A percentile compares a stretch with the other conserved stretches of the same genome.
Conservation (phyloP, 2,888 invertebrate species). For the Fragum sueziense region DNA sequence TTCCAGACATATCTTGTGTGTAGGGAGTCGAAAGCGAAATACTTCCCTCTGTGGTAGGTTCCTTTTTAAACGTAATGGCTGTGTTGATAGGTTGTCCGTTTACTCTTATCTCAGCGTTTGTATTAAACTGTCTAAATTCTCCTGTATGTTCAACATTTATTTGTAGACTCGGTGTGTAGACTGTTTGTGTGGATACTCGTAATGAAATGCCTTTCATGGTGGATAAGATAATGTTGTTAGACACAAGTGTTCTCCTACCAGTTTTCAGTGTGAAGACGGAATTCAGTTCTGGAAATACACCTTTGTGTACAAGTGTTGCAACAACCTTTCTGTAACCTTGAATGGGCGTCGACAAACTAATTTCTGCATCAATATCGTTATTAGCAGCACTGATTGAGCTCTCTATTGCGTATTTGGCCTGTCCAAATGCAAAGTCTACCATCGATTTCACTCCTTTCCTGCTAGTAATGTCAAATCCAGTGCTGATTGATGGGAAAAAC, state of each 20-base stretch:
- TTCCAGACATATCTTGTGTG: slow-evolving; percentile 20
- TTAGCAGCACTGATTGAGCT: slow-evolving; percentile 14
- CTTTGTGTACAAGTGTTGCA: slow-evolving; percentile 31
- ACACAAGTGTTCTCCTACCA: slow-evolving; percentile 40
- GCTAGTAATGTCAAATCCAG: slow-evolving; percentile 46
- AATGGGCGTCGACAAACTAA: slow-evolving; percentile 40
- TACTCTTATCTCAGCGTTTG: slow-evolving; percentile 33
- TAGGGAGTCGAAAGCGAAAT: slow-evolving; percentile 20
- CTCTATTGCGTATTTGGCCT: slow-evolving; percentile 35
- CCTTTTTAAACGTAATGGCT: slow-evolving; percentile 22
- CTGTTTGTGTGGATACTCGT: slow-evolving; percentile 25
- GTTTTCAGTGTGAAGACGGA: slow-evolving; percentile 31
- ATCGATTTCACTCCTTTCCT: slow-evolving; percentile 16
- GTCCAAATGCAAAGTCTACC: slow-evolving; percentile 20
- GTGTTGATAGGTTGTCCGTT: slow-evolving; percentile 33
- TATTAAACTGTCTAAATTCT: slow-evolving; percentile 27
- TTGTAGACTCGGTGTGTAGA: slow-evolving; percentile 43
- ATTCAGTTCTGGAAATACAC: slow-evolving; percentile 32
- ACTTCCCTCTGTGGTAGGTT: slow-evolving; percentile 20
- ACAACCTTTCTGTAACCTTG: slow-evolving; percentile 34
- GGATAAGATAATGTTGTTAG: slow-evolving; percentile 20
- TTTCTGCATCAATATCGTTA: slow-evolving; percentile 11
- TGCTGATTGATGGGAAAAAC: slow-evolving; percentile 18
- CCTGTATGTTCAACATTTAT: slow-evolving; percentile 33
- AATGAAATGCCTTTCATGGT: slow-evolving; percentile 10